phyloP scores from a whole-genome alignment of 2,113 vertebrate species.

The Desmodus rotundus region DNA sequence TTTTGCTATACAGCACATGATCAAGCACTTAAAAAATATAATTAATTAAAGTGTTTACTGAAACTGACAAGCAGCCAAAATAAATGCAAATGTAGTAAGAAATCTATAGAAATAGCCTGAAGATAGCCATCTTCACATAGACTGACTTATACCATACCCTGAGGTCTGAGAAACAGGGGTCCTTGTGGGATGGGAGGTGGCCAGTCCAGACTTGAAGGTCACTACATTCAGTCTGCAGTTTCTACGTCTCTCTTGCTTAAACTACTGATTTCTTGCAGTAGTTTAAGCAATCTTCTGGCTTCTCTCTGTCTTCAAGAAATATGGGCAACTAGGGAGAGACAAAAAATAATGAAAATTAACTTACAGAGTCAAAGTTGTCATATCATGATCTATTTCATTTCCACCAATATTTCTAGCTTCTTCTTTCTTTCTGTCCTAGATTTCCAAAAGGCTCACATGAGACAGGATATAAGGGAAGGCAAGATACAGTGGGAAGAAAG shows the following conservation, averaged over 20 bases:
- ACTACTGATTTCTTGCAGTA: neutral
- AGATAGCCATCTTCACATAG: neutral
- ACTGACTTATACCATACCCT: neutral
- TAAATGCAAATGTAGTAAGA: neutral
- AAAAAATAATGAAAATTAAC: neutral
- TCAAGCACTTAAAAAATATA: conserved; percentile 43
- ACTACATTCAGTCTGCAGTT: neutral
- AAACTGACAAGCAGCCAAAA: conserved; percentile 11
- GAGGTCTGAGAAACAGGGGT: neutral
- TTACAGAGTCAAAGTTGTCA: neutral
- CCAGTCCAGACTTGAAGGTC: neutral
- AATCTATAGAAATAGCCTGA: neutral
- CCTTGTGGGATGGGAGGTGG: neutral
- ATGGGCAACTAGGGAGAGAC: neutral
- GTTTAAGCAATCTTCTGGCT: neutral
- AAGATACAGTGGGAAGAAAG: neutral
- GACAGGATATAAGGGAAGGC: neutral
- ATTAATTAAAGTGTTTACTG: conserved; percentile 57
- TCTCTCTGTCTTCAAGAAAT: neutral
- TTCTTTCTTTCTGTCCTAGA: neutral
- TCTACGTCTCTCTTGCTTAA: neutral
- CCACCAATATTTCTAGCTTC: neutral
- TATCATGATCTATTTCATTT: neutral
- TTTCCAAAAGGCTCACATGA: neutral
- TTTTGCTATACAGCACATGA: neutral